Base-by-base conservation (phyloP, 2,113 vertebrate species). In the Misgurnus mizolepis region DNA sequence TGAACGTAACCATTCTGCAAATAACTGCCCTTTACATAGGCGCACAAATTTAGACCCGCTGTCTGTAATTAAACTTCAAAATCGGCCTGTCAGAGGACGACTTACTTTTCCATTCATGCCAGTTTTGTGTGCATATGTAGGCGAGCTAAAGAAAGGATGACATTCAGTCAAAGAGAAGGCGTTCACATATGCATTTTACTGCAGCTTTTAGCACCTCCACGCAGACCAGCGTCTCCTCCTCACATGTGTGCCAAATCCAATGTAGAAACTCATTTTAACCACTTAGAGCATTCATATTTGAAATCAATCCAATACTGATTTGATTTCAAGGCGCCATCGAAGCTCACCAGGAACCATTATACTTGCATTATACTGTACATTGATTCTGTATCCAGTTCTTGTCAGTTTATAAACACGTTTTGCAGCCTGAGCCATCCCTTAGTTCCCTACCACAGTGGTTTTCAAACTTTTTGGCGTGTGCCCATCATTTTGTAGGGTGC, bases 41-140 rank as follows among this genome's bases (percentile, higher is more conserved):
- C 53, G 43, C 86, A 85, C 90, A 90, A 88, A 92, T 84, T 91
- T 92, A 89, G 88, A 89, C 53, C 67, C 41, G 64, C 84, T 80
- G 82, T 90, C 89, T 91, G 89, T 88, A 91, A 92, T 92, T 90
- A 90, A 89, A 91, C 76, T 22, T 82, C 83, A 79, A 67, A 79
- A 39, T 27, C 7, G 47, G 55, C 22, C 67, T 9, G 41, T 43
- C 11, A 8, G 5, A 72, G 56, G 17, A 58, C 50, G 6, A 22
- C 61, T 66, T 60, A 11, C 49, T 47, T 83, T 76, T 47, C 34
- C 6, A 45, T 70, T 80, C 43, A 27, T 43, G 67, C 56, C 45
- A 72, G 6, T n/a, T 62, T 49, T 79, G 17, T 41, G 34, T 76
- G 50, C 5, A 7, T 67, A 55, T 53, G 73, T 85, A 83, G 81